phyloP scores from a whole-genome alignment of 2,113 vertebrate genomes.

The Varanus salvator region DNA sequence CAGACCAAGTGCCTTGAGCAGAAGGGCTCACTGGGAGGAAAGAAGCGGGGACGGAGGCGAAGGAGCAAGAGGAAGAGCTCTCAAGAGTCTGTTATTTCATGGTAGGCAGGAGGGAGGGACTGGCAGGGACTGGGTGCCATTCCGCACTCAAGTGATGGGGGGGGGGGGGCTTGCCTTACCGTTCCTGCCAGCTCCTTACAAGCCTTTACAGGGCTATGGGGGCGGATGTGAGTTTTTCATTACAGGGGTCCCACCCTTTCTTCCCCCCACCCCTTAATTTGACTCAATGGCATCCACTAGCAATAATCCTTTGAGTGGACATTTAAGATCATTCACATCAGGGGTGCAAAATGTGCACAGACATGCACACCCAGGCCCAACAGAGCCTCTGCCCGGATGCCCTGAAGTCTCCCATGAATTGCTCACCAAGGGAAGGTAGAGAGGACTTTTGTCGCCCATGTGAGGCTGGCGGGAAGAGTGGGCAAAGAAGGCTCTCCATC shows the following conservation, averaged over 20 bases:
- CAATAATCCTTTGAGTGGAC: not conserved
- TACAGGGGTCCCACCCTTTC: not conserved
- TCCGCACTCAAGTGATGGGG: too few species aligned
- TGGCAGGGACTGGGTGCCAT: not conserved
- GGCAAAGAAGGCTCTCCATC: too few species aligned
- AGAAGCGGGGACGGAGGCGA: too few species aligned
- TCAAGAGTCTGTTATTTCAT: not conserved
- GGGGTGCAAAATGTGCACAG: too few species aligned
- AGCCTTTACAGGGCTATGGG: not conserved
- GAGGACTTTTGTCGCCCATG: too few species aligned
- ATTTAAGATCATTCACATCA: too few species aligned
- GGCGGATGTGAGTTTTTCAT: not conserved
- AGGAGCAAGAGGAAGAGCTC: not conserved
- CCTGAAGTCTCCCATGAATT: too few species aligned
- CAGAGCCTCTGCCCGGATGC: too few species aligned
- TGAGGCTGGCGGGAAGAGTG: too few species aligned
- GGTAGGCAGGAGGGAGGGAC: not conserved
- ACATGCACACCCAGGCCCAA: too few species aligned
- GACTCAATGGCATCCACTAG: not conserved
- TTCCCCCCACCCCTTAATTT: not conserved
- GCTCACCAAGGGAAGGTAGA: too few species aligned
- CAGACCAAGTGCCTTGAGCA: not conserved
- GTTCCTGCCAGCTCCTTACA: not conserved
- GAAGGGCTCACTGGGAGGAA: not conserved
- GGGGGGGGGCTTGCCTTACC: not conserved